Evolutionary conservation across 2,113 vertebrate genomes (phyloP), one percentile per base, ranked within the genome.

Genomic region (Aptenodytes forsteri): DNA sequence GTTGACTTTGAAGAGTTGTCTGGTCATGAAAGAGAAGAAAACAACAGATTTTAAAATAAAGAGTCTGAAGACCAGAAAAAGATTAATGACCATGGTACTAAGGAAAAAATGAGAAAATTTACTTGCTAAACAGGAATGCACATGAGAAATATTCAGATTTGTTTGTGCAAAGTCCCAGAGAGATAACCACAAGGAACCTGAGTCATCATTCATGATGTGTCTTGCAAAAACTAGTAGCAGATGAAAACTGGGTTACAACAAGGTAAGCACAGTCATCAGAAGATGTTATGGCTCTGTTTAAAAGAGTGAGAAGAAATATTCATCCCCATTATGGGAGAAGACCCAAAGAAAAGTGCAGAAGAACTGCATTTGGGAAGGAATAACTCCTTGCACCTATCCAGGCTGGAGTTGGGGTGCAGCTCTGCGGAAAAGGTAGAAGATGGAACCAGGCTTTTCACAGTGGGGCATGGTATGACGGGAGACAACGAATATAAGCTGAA

Each of bases 401-500:
- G 50, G 27, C 17, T 55, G 36, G 13, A 64, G 9, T 0, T 42
- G 10, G 9, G 25, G 1, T 7, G 8, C 9, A 91, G 10, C 4
- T 81, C 14, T 65, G 23, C 6, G 25, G 47, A 83, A 83, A 79
- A 56, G 7, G 12, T 10, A 52, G 20, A 77, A 69, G 12, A 30
- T 65, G 8, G 9, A 94, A 10, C 4, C 23, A 91, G 67, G 2
- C 2, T 77, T 6, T 13, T 89, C 34, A 56, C 5, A 38, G 7
- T 22, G 21, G 2, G 2, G 4, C 2, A 8, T 38, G 19, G 42
- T 65, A 55, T 22, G 19, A 46, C 2, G 1, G 3, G 34, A 87
- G n/a, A 61, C 13, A 46, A 55, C 3, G 25, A 50, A 67, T 4
- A 23, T 16, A 50, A 72, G 13, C 4, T 46, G 27, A 76, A 93